Percentiles rank a stretch among this genome's conserved stretches.
Evolutionary conservation across 2,888 invertebrate genomes (phyloP).

Genomic region (Leptinotarsa peninsularis): DNA sequence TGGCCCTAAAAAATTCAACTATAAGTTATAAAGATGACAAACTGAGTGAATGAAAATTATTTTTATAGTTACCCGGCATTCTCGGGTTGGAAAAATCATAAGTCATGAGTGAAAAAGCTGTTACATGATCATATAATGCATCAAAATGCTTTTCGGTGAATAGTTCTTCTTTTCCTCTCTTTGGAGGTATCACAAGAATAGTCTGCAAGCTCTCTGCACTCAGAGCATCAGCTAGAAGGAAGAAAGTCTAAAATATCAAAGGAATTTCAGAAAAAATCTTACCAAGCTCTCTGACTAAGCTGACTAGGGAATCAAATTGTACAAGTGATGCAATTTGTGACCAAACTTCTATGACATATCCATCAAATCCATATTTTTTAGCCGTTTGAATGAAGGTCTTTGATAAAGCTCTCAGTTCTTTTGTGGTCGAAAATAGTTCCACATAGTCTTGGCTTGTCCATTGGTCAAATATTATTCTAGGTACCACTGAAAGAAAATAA

Average conservation of each 20-base stretch:
- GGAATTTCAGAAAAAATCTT: conserved; percentile 48
- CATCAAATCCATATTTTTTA: conserved; percentile 85
- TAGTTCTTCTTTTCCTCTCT: conserved; percentile 75
- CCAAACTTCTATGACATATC: conserved; percentile 92
- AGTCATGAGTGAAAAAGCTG: conserved; percentile 95
- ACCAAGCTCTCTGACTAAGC: conserved; percentile 76
- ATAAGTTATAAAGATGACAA: conserved; percentile 49
- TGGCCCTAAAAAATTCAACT: conserved; percentile 71
- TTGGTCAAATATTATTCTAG: conserved; percentile 89
- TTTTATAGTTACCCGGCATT: conserved; percentile 73
- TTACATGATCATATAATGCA: conserved; percentile 79
- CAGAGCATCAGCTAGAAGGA: conserved; percentile 70
- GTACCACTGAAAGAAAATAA: conserved; percentile 76
- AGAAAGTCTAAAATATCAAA: conserved; percentile 9
- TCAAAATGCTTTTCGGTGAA: conserved; percentile 83
- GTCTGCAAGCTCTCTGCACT: conserved; percentile 71
- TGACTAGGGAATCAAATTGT: conserved; percentile 70
- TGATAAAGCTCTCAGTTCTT: conserved; percentile 76
- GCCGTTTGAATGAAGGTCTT: conserved; percentile 73
- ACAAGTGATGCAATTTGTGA: conserved; percentile 81
- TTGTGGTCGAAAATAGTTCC: conserved; percentile 76
- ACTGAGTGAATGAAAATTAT: neutral
- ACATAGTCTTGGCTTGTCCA: conserved; percentile 84
- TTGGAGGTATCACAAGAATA: conserved; percentile 86
- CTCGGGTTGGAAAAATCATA: conserved; percentile 91